Evolutionary conservation across 2,113 vertebrate species (phyloP).

Genomic region (Myiagra hebetior): DNA sequence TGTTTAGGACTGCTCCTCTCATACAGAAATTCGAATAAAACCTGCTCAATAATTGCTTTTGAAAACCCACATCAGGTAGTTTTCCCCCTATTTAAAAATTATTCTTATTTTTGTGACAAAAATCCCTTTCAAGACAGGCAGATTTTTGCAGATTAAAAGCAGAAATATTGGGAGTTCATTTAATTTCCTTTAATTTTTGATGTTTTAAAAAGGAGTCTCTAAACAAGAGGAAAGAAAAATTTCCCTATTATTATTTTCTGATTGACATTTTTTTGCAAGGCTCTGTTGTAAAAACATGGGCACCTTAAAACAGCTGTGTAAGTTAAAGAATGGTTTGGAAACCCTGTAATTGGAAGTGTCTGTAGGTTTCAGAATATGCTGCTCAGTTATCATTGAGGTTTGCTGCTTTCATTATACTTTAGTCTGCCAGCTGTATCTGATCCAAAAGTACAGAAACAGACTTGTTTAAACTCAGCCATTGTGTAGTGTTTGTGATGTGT

Average conservation of each 20-base stretch:
- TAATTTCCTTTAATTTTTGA: neutral
- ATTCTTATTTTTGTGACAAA: neutral
- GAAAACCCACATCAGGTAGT: neutral
- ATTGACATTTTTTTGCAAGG: neutral
- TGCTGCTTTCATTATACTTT: slow-evolving; percentile 29
- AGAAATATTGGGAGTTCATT: neutral
- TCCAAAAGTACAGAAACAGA: slow-evolving; percentile 47
- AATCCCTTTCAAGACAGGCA: neutral
- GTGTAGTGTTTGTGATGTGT: slow-evolving; percentile 50
- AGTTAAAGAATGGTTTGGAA: neutral
- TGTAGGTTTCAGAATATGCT: slow-evolving; percentile 1
- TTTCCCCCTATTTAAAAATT: neutral
- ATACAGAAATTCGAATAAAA: neutral
- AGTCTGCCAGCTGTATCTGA: slow-evolving; percentile 43
- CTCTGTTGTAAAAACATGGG: neutral
- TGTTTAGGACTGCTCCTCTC: neutral
- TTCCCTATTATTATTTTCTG: neutral
- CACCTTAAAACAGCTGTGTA: neutral
- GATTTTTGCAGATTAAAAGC: neutral
- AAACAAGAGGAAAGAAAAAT: neutral
- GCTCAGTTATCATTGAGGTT: slow-evolving; percentile 16
- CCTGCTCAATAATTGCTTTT: neutral
- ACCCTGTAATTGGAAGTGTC: slow-evolving; percentile 24
- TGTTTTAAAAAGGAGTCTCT: neutral
- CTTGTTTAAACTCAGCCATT: slow-evolving; percentile 58